phyloP scores from a whole-genome alignment of 2,113 vertebrate species.

The Pimephales promelas region DNA sequence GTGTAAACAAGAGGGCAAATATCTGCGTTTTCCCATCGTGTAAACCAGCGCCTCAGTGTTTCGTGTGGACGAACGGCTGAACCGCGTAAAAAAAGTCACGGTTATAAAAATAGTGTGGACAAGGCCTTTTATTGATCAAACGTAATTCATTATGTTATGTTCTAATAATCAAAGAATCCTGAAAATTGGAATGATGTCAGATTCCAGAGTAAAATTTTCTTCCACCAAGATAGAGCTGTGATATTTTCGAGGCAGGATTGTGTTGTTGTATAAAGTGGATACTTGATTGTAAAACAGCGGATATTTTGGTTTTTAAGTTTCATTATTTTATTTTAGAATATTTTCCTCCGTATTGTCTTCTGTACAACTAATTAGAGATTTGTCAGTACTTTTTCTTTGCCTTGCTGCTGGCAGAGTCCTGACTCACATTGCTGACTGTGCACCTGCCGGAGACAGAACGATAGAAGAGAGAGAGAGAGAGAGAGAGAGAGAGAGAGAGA shows the following conservation, averaged over 20 bases:
- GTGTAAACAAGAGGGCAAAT: no score
- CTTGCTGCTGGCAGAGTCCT: slow-evolving; percentile 37
- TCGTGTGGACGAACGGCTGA: no score
- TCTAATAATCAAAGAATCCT: no score
- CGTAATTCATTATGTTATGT: no score
- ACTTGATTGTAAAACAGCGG: no score
- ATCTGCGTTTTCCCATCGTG: no score
- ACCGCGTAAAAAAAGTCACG: no score
- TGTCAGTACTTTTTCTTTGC: slow-evolving; percentile 15
- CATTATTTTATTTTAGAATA: not conserved
- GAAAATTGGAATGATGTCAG: no score
- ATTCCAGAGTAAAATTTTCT: not conserved
- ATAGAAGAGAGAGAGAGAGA: slow-evolving; percentile 20
- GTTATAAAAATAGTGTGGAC: no score
- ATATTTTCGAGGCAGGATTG: not conserved
- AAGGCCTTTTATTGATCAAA: not conserved
- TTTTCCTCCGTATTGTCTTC: not conserved
- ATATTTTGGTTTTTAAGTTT: slow-evolving; percentile 1
- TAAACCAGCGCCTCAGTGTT: no score
- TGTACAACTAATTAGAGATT: slow-evolving; percentile 27
- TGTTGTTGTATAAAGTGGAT: not conserved
- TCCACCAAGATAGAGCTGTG: not conserved
- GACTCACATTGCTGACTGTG: slow-evolving; percentile 56
- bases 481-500: slow-evolving; percentile 10
- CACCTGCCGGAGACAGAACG: slow-evolving; percentile 47